Evolutionary conservation across 2,113 vertebrate species (phyloP), one percentile per base, ranked within the genome.

Genomic region (Scartelaos histophorus): DNA sequence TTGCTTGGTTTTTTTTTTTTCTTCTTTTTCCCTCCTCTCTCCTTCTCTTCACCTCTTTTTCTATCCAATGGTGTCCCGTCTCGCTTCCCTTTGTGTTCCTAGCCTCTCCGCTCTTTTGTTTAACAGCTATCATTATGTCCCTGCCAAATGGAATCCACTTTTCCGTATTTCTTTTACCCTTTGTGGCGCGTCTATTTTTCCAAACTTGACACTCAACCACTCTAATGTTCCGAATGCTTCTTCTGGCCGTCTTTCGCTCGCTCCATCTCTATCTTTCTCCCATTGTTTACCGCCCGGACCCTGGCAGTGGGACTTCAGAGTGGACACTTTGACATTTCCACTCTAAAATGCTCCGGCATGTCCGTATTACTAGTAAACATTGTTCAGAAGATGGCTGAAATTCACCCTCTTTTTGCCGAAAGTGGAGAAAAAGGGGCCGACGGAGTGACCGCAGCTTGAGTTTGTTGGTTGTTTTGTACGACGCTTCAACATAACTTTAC

Each of bases 311-410:
- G 81, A 74, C 70, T 81, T 78, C 79, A 76, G 85, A 88, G 84
- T 84, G 80, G 78, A 86, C 81, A 83, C 78, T 73, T 87, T 90
- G 88, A 89, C 88, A 89, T 85, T 90, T 87, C 79, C 86, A 74
- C 70, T 71, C 87, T 80, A 79, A 86, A 82, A 85, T 76, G 75
- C 75, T 69, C 73, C 78, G 78, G 68, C 19, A n/a, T 78, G 74
- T 35, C 61, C 73, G 76, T 86, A 78, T 87, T 79, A 82, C 75
- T 78, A 82, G 86, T 89, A 87, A 85, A 84, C 79, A 81, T 74
- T 80, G 82, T 80, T 86, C 79, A 84, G 88, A 83, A 84, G 82
- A 87, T 78, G 79, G 77, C 73, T 74, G 38, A 69, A 62, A 74
- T 79, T 80, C 81, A 86, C 70, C 70, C 81, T 68, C 46, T 68